Base-by-base conservation (phyloP, 1,140 invertebrate genomes). In the Tachypleus tridentatus region DNA sequence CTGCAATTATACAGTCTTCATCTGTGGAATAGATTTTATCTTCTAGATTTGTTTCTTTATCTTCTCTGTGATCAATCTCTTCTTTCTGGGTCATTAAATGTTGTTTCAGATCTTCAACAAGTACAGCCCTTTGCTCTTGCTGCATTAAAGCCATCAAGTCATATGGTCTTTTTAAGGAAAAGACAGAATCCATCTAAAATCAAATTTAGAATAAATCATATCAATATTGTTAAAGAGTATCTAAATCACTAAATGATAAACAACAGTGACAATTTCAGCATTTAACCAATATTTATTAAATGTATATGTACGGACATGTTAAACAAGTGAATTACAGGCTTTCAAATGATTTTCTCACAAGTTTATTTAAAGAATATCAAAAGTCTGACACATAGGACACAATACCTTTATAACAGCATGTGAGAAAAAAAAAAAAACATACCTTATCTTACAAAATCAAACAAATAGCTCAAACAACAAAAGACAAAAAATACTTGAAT, bases 131-230 rank as follows among this genome's bases (percentile, higher is more conserved):
- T 61, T 84, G 82, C 72, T 92, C 89, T 79, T 93, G 90, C 51
- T 90, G 86, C 71, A 92, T 76, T 74, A 93, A 85, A 1, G 85
- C 84, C 58, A 91, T 76, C 49, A 94, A 77, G 76, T 93, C 88
- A 74, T 91, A 84, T 0, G 89, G 87, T 62, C 85, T 78, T 53
- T 83, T 82, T 76, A 93, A 79, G 76, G 87, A 83, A 78, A 87
- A 92, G 3, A 87, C 83, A 4, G 89, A 89, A 73, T 91, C 81
- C 70, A 77, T 72, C 81, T 82, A 71, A 56, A 76, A 74, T 67
- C 54, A 64, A 62, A 29, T 56, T 29, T 54, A 54, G 29, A 7
- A 7, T 47, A 7, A 58, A 10, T 58, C 29, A 10, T 1, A 8
- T 58, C 7, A 58, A 11, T 10, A 58, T 58, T 58, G 6, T 29